Evolutionary conservation across 2,113 vertebrate species (phyloP), one percentile per base, ranked within the genome.

Genomic region (Mystacornis crossleyi): DNA sequence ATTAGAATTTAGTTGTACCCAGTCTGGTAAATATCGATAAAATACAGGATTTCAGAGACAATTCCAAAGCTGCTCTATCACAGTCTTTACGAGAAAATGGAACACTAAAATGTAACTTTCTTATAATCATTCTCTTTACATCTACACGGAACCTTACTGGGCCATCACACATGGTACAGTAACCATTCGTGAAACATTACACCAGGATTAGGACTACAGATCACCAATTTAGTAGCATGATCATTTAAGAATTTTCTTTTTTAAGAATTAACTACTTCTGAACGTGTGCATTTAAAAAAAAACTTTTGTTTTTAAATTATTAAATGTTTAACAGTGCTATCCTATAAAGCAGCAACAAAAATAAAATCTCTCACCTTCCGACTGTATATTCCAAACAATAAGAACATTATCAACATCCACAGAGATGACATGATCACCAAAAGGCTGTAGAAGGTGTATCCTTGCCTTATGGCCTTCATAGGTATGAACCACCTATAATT

Each of bases 381-480:
- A 98, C 60, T 99, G 98, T 67, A 99, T 97, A 53, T 99, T 98
- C 99, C 99, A 99, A 95, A 99, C 98, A 57, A 99, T 99, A 96
- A 99, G 98, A 83, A 98, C 38, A 82, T 98, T 98, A n/a, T 98
- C 96, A 28, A 94, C 91, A 97, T 99, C 99, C 26, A 99, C 98
- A 74, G 99, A 99, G 66, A 99, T 98, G 58, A 99, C 72, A 57
- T 99, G 99, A 96, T 99, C 99, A 8, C 99, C 99, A 96, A 99
- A 99, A 34, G 99, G 98, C 81, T 99, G 98, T 21, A 99, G 95
- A 80, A 99, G 98, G 48, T 97, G 99, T 89, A 99, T 98, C 81
- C 98, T 98, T 93, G 98, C 98, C 72, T 96, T 98, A 92, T 99
- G 99, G 87, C 99, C 99, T 29, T 94, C 94, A 97, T 99, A 99